phyloP scores from a whole-genome alignment of 2,888 invertebrate species.

The Invenusta paracnida region DNA sequence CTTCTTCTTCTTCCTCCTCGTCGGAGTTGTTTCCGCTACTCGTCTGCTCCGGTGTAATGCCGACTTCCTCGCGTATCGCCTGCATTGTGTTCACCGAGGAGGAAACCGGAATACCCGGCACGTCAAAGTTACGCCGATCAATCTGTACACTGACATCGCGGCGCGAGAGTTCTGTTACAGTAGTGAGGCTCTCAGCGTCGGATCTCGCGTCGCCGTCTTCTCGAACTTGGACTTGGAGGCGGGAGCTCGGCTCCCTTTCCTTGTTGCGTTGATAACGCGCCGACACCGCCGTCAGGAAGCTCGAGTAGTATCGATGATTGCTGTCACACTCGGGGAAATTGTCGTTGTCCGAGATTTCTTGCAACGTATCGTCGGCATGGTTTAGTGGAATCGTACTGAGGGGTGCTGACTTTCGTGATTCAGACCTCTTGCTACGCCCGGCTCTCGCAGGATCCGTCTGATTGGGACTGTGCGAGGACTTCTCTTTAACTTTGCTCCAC shows the following conservation, averaged over 20 bases:
- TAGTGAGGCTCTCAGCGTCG: background rate
- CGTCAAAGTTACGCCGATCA: background rate
- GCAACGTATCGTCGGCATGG: background rate
- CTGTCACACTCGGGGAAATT: background rate
- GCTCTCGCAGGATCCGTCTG: background rate
- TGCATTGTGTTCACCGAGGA: background rate
- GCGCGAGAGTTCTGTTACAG: background rate
- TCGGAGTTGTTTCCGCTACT: constrained; percentile 4
- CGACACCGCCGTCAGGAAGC: background rate
- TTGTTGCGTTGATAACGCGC: background rate
- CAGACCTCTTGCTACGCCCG: no score
- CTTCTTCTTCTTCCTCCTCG: background rate
- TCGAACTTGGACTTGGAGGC: background rate
- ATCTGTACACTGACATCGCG: constrained; percentile 12
- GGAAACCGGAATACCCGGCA: background rate
- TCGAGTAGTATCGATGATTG: background rate
- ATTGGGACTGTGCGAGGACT: background rate
- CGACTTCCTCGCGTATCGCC: background rate
- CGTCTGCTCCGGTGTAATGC: background rate
- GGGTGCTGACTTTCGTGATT: no score
- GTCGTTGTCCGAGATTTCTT: background rate
- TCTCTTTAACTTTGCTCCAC: no score
- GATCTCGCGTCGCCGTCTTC: background rate
- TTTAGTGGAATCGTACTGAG: no score
- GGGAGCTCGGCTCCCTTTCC: background rate